Evolutionary conservation across 2,797 vertebrate genomes (phyloP), one percentile per base, ranked within the genome.

Genomic region (Lepilemur septentrionalis): DNA sequence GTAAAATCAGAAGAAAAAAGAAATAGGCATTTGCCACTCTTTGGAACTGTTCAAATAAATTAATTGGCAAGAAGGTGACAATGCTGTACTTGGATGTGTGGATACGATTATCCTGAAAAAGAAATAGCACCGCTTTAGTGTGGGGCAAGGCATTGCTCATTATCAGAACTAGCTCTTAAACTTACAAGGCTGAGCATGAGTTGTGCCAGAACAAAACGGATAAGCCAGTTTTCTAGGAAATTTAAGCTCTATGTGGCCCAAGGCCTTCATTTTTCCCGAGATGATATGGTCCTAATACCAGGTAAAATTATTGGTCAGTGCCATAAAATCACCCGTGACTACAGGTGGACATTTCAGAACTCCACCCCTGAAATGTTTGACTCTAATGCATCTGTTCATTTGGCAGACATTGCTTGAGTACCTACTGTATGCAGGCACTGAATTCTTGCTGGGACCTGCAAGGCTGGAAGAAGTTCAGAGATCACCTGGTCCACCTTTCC

Each of bases 41-140:
- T 98, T 99, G 99, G 97, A 99, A 99, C 98, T 99, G 99, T 98
- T 99, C 99, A 95, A 99, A 99, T 98, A 99, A 96, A 97, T 99
- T 99, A 94, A 99, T 97, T 80, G 99, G 99, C 98, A 99, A 98
- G 97, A 99, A 99, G 96, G 99, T 99, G 95, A 99, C 97, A 95
- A 99, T 22, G 96, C 98, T 99, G 98, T 99, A 99, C 95, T 99
- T 99, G 59, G 99, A 99, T 25, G 99, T 99, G 97, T 99, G 99
- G 98, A 99, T 99, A 93, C 94, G 98, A 98, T 99, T 99, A 98
- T 99, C 99, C 99, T 99, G 97, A 63, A 98, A 98, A 90, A 95
- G 81, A 85, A 96, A 93, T n/a, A 86, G 65, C 20, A 73, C 65
- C 5, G 2, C 35, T 22, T 97, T 93, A 97, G 81, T 75, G 48